These are phyloP conservation scores for Stenichneumon culpator DNA, from an alignment of 2,888 invertebrate species.

Conservation along the genomic window DNA sequence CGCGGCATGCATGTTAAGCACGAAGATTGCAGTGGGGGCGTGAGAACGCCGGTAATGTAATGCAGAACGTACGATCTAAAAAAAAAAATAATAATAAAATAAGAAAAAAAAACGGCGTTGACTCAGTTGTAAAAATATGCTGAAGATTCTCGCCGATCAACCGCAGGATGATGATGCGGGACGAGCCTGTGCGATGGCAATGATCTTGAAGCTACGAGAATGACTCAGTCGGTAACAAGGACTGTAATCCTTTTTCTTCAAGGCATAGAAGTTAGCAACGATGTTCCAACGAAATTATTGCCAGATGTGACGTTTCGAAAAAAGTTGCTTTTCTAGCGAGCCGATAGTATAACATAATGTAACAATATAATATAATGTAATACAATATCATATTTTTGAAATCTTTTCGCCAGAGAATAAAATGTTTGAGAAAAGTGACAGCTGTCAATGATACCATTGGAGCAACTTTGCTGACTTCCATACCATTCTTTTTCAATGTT, in stretches of 20 bases:
- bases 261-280: no score
- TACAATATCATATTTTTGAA: no score
- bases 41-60: constrained; percentile 48
- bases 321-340: no score
- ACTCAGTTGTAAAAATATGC: background rate
- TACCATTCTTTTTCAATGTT: no score
- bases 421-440: no score
- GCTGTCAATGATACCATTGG: no score
- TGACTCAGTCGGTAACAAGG: background rate
- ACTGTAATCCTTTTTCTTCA: background rate
- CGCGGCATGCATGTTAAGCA: constrained; percentile 46
- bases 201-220: background rate
- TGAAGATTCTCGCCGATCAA: background rate
- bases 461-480: no score
- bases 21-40: constrained; percentile 43
- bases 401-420: no score
- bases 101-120: background rate
- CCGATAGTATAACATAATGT: no score
- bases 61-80: constrained; percentile 16
- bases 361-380: no score
- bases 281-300: no score
- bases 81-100: background rate
- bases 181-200: background rate
- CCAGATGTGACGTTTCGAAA: no score
- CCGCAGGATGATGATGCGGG: background rate